Base-by-base conservation (phyloP, 1,140 invertebrate genomes). In the Macrocentrus cingulum region DNA sequence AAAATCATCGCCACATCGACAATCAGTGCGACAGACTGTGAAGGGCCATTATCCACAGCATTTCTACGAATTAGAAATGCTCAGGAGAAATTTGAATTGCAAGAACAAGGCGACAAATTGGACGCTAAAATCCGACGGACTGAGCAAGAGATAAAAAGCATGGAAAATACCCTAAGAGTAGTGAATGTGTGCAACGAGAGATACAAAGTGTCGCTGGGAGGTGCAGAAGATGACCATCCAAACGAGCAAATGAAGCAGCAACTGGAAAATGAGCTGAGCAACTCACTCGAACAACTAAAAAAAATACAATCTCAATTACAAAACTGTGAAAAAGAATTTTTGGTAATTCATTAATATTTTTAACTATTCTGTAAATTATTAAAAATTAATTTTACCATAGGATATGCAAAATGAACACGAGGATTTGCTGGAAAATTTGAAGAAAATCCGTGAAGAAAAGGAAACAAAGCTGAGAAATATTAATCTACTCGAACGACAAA, bases 91-190 rank as follows among this genome's bases (percentile, higher is more conserved):
- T 84, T 83, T 36, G 79, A 87, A 60, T 66, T 91, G 15, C 85
- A 87, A 65, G 82, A 87, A 67, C 81, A 85, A 63, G 89, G 89
- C n/a, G 87, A 88, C 63, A 73, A 83, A 41, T 75, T 90, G 58
- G 88, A 91, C 70, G 80, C 79, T 1, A 82, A 85, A 46, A 86
- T 90, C 13, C 74, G 80, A 60, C 85, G 84, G 65, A 81, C 83
- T 16, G 89, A 90, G 75, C 76, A 83, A 23, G 88, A 91, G 71
- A 87, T 90, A 57, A 77, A 84, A 15, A 88, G 87, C 23, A 85
- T 90, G 76, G 88, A 91, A 71, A 88, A 88, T 65, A 89, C 88
- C 9, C 67, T 91, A 56, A 83, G 84, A 23, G 74, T 89, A 4
- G 79, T 90, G 7, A 87, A 87, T 68, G 71, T 81, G n/a, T 84